Conservation (phyloP, 2,797 vertebrate species). For the Ctenopoma kingsleyae region DNA sequence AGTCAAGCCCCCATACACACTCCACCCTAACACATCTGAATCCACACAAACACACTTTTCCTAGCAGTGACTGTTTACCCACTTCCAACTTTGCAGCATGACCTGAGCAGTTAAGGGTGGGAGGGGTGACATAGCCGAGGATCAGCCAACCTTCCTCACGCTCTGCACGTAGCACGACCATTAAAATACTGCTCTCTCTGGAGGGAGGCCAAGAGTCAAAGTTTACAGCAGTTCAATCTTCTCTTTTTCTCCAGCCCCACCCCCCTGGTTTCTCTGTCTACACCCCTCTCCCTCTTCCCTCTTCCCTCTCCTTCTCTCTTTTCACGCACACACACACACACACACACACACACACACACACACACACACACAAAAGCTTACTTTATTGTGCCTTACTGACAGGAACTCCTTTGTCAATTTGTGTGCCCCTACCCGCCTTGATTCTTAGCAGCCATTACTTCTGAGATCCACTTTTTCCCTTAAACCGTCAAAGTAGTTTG, state of each 20-base stretch:
- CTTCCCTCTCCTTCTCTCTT: slow-evolving; percentile 21
- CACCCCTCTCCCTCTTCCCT: slow-evolving; percentile 33
- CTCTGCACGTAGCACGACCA: slow-evolving; percentile 87
- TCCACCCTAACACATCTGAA: slow-evolving; percentile 20
- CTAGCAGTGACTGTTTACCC: slow-evolving; percentile 68
- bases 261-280: slow-evolving; percentile 51
- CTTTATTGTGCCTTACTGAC: slow-evolving; percentile 44
- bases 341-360: slow-evolving; percentile 15
- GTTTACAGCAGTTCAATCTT: slow-evolving; percentile 80
- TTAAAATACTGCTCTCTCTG: slow-evolving; percentile 86
- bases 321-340: slow-evolving; percentile 6
- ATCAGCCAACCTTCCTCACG: slow-evolving; percentile 82
- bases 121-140: slow-evolving; percentile 67
- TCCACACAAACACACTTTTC: slow-evolving; percentile 41
- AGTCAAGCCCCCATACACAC: slow-evolving; percentile 6
- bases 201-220: slow-evolving; percentile 82
- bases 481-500: background rate
- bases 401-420: slow-evolving; percentile 71
- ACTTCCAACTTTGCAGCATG: slow-evolving; percentile 65
- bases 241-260: slow-evolving; percentile 57
- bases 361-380: slow-evolving; percentile 17
- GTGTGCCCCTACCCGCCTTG: slow-evolving; percentile 31
- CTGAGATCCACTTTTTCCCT: slow-evolving; percentile 4
- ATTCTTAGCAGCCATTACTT: slow-evolving; percentile 36
- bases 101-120: slow-evolving; percentile 57